phyloP scores from a whole-genome alignment of 2,888 invertebrate species.

The Scaptomyza flava region DNA sequence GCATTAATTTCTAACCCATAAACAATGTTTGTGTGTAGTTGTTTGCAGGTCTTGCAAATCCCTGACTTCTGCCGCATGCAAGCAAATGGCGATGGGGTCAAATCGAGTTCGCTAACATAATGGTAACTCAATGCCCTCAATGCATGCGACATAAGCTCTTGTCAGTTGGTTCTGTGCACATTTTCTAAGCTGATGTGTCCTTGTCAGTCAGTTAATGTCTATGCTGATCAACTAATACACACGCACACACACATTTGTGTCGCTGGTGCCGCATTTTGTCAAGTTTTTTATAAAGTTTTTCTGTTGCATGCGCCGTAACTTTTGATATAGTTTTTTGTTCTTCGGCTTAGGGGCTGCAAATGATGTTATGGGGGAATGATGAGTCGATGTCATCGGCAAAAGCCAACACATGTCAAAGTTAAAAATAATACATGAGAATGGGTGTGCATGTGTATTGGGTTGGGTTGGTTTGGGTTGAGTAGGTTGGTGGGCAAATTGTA shows the following conservation, averaged over 20 bases:
- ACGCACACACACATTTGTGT: conserved; percentile 20
- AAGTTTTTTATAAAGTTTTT: conserved; percentile 71
- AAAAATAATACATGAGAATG: conserved; percentile 64
- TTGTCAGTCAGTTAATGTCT: conserved; percentile 72
- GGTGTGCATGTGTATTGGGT: no score
- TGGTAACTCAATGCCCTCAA: conserved; percentile 23
- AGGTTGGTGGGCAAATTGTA: conserved; percentile 6
- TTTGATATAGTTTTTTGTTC: conserved; percentile 25
- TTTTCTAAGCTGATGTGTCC: conserved; percentile 49
- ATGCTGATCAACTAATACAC: conserved; percentile 60
- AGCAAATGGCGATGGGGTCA: conserved; percentile 27
- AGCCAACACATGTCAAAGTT: conserved; percentile 78
- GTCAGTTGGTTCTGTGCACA: conserved; percentile 10
- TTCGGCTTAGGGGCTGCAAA: conserved; percentile 36
- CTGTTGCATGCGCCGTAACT: conserved; percentile 53
- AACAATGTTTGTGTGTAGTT: not conserved
- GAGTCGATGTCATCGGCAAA: conserved; percentile 68
- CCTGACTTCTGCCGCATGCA: no score
- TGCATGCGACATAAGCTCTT: conserved; percentile 3
- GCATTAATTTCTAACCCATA: not conserved
- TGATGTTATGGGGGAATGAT: conserved; percentile 61
- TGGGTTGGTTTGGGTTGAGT: no score
- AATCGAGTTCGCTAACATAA: conserved; percentile 39
- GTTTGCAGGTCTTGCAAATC: not conserved
- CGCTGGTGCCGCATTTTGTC: conserved; percentile 60